Percentiles rank a stretch among this genome's conserved stretches.
Evolutionary conservation across 2,797 vertebrate species (phyloP).

Genomic region (Semotilus atromaculatus): DNA sequence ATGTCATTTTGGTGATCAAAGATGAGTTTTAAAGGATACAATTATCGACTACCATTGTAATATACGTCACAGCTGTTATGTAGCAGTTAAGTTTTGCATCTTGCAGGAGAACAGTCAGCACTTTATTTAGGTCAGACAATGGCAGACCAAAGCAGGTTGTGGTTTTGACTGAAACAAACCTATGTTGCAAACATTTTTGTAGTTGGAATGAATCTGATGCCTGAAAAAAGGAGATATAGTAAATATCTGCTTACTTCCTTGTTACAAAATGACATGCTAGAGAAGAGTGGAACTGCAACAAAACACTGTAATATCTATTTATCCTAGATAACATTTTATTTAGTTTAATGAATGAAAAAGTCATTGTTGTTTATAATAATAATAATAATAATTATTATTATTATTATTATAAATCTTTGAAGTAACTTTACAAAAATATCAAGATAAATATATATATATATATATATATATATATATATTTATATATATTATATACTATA

Average conservation of each 20-base stretch:
- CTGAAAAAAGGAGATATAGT: not conserved
- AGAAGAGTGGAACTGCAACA: not conserved
- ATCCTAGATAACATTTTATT: not conserved
- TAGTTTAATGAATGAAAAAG: not conserved
- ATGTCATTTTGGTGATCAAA: no score
- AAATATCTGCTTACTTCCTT: not conserved
- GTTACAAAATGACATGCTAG: not conserved
- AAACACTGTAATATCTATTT: not conserved
- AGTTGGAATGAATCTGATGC: not conserved
- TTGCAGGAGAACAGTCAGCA: slow-evolving; percentile 18
- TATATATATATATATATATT: no score
- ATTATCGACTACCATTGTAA: not conserved
- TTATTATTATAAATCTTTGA: not conserved
- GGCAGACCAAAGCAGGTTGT: not conserved
- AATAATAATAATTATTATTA: not conserved
- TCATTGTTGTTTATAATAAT: not conserved
- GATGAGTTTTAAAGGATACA: no score
- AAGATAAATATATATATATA: not conserved
- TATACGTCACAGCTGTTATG: not conserved
- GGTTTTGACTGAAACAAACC: slow-evolving; percentile 10
- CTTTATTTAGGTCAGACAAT: slow-evolving; percentile 27
- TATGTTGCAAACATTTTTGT: not conserved
- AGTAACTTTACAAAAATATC: not conserved
- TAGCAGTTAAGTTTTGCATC: not conserved
- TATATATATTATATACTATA: no score